A percentile compares a stretch with the other conserved stretches of the same genome.
phyloP scores from a whole-genome alignment of 2,888 invertebrate species.

The Morpho helenor region DNA sequence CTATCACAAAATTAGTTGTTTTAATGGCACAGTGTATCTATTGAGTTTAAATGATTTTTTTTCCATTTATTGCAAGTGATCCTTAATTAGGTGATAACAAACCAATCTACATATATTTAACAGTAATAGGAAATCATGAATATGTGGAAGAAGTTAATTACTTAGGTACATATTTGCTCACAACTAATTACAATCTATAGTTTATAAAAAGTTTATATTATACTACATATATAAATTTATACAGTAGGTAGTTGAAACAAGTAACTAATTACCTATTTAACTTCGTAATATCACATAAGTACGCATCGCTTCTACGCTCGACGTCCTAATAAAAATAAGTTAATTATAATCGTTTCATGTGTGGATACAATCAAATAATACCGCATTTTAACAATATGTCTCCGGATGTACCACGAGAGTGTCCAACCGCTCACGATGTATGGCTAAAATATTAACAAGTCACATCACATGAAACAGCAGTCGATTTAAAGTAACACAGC shows the following conservation, averaged over 20 bases:
- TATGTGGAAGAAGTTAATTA: slow-evolving; percentile 17
- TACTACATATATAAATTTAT: slow-evolving; percentile 45
- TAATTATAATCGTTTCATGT: slow-evolving; percentile 56
- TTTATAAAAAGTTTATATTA: slow-evolving; percentile 9
- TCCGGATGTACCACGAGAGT: slow-evolving; percentile 19
- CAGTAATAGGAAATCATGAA: slow-evolving; percentile 11
- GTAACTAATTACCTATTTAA: slow-evolving; percentile 48
- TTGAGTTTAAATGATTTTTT: slow-evolving; percentile 9
- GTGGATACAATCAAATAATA: slow-evolving; percentile 63
- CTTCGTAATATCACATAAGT: slow-evolving; percentile 75
- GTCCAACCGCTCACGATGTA: slow-evolving; percentile 21
- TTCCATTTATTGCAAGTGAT: background rate
- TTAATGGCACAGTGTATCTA: slow-evolving; percentile 21
- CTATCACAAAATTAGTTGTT: slow-evolving; percentile 20
- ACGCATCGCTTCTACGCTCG: slow-evolving; percentile 61
- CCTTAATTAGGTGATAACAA: background rate
- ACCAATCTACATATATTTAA: slow-evolving; percentile 4
- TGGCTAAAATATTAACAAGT: slow-evolving; percentile 40
- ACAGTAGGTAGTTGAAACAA: slow-evolving; percentile 57
- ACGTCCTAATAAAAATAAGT: slow-evolving; percentile 43
- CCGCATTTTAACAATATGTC: slow-evolving; percentile 43
- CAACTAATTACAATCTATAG: slow-evolving; percentile 13
- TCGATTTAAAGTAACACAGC: slow-evolving; percentile 64
- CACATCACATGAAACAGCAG: slow-evolving; percentile 74
- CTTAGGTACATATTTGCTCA: slow-evolving; percentile 14